Conservation (phyloP, 2,888 invertebrate species). For the Chymomyza caudatula region DNA sequence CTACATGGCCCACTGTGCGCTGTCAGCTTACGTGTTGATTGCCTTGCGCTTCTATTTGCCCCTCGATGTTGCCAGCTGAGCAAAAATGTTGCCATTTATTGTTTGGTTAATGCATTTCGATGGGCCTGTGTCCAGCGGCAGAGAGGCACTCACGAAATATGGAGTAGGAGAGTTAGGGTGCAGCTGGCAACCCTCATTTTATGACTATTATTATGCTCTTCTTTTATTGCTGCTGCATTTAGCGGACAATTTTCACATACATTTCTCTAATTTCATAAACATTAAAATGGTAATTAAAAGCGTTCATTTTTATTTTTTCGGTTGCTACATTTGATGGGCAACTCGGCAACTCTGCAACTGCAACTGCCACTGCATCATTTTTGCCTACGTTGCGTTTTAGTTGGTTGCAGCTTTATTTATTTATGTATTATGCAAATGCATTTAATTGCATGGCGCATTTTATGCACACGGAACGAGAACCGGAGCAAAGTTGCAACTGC, state of each 20-base stretch:
- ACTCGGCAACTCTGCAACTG: neutral
- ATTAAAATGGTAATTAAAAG: constrained; percentile 74
- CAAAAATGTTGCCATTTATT: neutral
- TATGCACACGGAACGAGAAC: neutral
- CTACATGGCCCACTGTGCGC: neutral
- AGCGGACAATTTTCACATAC: constrained; percentile 59
- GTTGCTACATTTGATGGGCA: constrained; percentile 14
- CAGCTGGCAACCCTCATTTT: neutral
- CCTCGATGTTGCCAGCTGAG: neutral
- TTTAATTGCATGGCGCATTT: constrained; percentile 64
- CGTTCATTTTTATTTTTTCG: constrained; percentile 29
- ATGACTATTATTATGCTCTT: neutral
- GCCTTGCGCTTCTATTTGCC: neutral
- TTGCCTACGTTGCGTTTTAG: constrained; percentile 7
- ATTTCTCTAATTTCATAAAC: constrained; percentile 69
- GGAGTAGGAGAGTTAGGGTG: too few species aligned
- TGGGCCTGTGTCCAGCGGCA: neutral
- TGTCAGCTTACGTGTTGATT: neutral
- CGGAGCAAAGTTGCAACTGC: neutral
- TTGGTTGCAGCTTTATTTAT: constrained; percentile 60
- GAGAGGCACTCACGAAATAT: too few species aligned
- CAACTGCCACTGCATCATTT: constrained; percentile 30
- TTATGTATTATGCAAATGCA: constrained; percentile 75
- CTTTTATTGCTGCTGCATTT: constrained; percentile 37
- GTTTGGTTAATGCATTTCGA: neutral